These are phyloP conservation scores for Telmatochromis sp. DNA, from an alignment of 2,113 vertebrate genomes.

Conservation along the genomic window DNA sequence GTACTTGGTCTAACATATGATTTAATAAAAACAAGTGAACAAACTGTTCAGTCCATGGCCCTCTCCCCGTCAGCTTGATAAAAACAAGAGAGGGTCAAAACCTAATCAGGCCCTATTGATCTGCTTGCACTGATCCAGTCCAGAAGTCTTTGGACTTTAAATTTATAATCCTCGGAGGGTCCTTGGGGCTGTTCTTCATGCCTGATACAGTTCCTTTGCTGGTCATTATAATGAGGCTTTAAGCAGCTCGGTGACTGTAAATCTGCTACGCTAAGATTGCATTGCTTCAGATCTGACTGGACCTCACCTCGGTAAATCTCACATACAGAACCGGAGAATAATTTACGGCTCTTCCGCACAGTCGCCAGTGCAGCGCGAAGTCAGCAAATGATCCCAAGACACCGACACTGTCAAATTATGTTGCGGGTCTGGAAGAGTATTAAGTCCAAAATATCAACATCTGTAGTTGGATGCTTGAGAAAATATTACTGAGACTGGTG, in stretches of 20 bases:
- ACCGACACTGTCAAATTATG: neutral
- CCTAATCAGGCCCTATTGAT: conserved; percentile 37
- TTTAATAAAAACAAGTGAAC: neutral
- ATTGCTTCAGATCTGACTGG: conserved; percentile 19
- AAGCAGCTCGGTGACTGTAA: conserved; percentile 43
- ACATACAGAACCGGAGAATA: neutral
- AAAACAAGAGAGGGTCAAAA: conserved; percentile 1
- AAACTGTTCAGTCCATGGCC: neutral
- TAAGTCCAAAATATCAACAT: neutral
- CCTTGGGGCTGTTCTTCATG: conserved; percentile 7
- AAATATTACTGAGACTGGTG: neutral
- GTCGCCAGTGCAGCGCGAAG: neutral
- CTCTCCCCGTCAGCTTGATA: neutral
- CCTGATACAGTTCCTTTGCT: conserved; percentile 30
- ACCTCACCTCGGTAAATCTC: conserved; percentile 43
- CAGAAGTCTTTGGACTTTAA: neutral
- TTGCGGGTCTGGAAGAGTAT: neutral
- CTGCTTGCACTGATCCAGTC: conserved; percentile 14
- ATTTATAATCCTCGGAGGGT: conserved; percentile 24
- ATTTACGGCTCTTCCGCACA: conserved; percentile 23
- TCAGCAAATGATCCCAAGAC: neutral
- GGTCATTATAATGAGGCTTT: conserved; percentile 52
- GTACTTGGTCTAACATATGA: neutral
- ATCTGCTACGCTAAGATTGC: conserved; percentile 48
- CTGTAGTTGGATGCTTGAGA: neutral